Percentiles rank a stretch among this genome's conserved stretches.
phyloP scores from a whole-genome alignment of 2,113 vertebrate genomes.

The Steatornis caripensis region DNA sequence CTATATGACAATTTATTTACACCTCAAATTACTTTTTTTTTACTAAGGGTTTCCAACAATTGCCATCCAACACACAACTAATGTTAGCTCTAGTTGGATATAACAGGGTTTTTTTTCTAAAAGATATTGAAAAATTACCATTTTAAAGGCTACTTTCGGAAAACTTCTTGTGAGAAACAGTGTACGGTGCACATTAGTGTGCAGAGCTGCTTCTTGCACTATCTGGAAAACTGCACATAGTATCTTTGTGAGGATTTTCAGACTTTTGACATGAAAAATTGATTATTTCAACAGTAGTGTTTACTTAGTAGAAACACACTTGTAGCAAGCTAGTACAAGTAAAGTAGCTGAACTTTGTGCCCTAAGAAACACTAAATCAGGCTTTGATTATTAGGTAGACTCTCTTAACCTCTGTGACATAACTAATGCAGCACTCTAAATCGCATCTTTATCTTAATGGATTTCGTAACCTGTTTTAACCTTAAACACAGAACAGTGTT shows the following conservation, averaged over 20 bases:
- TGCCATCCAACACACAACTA: not conserved
- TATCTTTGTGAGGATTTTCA: not conserved
- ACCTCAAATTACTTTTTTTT: not conserved
- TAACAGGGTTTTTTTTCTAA: not conserved
- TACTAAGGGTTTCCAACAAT: not conserved
- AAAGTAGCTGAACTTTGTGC: not conserved
- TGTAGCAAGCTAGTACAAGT: not conserved
- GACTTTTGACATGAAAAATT: not conserved
- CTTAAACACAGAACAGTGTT: not conserved
- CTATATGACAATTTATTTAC: not conserved
- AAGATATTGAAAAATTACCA: not conserved
- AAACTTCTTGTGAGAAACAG: not conserved
- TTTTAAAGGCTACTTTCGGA: not conserved
- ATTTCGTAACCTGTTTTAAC: not conserved
- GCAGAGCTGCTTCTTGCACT: not conserved
- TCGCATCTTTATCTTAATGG: slow-evolving; percentile 28
- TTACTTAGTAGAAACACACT: not conserved
- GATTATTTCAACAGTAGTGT: not conserved
- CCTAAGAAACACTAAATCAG: not conserved
- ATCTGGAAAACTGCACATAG: not conserved
- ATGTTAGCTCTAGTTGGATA: not conserved
- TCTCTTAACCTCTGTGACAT: not conserved
- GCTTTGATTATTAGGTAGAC: not conserved
- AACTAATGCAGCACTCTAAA: not conserved
- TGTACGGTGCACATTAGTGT: not conserved